Base-by-base conservation (phyloP, 2,797 vertebrate genomes). In the Tenualosa thibaudeaui region DNA sequence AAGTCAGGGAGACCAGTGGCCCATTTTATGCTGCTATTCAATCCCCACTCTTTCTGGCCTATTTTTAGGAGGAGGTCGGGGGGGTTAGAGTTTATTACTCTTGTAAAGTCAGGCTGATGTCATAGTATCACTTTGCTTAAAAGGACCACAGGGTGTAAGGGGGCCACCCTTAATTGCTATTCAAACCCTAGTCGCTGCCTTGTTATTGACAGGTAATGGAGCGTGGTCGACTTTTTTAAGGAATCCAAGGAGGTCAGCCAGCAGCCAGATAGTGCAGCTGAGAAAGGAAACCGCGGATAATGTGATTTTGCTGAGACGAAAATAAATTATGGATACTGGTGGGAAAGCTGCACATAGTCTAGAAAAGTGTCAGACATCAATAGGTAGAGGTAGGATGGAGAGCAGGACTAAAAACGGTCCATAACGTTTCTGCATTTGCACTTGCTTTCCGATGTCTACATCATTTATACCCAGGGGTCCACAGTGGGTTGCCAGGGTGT, bases 101-200 rank as follows among this genome's bases (percentile, higher is more conserved):
- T 78, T 78, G 71, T 78, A 46, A 78, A 78, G 71, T 78, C 71
- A 43, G 71, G 71, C 40, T 78, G 71, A 78, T 78, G 71, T 78
- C 71, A 78, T 78, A 19, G 71, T 78, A 78, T 78, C 71, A 78
- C 40, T 78, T 78, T 78, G 40, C 71, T 78, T 82, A 53, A 40
- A 31, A 43, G 40, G 82, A 83, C 81, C 37, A 51, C 84, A 81
- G 60, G 81, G 86, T 56, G 40, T 22, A 78, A 22, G 40, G 40
- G 71, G 37, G 37, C 40, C 37, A 46, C 15, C 5, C 71, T 78
- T 78, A 78, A 78, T 78, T 46, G 71, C 71, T 43, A 78, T 78
- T 46, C 71, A 46, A 8, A 43, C 1, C 71, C 58, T 60, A 43
- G 81, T 54, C 81, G 40, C 71, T 68, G 86, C 50, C 83, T 85